phyloP scores from a whole-genome alignment of 2,113 vertebrate species.

The Amphilophus citrinellus region DNA sequence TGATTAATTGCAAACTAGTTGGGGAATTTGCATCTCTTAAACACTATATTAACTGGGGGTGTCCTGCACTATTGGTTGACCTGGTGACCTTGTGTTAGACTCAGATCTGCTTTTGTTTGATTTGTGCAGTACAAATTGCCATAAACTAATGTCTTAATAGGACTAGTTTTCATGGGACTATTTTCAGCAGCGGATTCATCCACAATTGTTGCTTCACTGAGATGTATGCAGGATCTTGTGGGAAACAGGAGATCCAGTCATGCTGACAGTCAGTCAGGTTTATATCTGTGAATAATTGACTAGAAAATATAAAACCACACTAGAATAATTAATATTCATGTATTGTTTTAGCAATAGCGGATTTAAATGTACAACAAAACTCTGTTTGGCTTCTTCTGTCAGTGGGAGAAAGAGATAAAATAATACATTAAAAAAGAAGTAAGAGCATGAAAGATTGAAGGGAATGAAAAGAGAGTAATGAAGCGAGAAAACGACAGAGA shows the following conservation, averaged over 20 bases:
- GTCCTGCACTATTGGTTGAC: background rate
- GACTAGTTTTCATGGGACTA: background rate
- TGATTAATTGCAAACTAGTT: slow-evolving; percentile 9
- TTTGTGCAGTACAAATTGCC: background rate
- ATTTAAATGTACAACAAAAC: background rate
- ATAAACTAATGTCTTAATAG: background rate
- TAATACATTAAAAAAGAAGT: background rate
- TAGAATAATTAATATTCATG: background rate
- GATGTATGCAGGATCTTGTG: background rate
- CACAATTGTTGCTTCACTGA: background rate
- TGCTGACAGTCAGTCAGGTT: background rate
- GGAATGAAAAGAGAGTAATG: slow-evolving; percentile 40
- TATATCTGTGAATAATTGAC: background rate
- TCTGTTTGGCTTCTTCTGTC: background rate
- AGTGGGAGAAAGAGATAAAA: background rate
- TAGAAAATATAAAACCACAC: background rate
- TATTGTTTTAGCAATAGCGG: background rate
- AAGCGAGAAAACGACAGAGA: slow-evolving; percentile 51
- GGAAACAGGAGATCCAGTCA: background rate
- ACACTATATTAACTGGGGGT: background rate
- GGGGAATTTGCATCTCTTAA: background rate
- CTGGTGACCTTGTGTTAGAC: background rate
- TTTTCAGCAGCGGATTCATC: background rate
- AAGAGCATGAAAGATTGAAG: slow-evolving; percentile 10
- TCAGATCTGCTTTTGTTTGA: background rate